Evolutionary conservation across 2,888 invertebrate species (phyloP).

Genomic region (Drosophila infuscata): DNA sequence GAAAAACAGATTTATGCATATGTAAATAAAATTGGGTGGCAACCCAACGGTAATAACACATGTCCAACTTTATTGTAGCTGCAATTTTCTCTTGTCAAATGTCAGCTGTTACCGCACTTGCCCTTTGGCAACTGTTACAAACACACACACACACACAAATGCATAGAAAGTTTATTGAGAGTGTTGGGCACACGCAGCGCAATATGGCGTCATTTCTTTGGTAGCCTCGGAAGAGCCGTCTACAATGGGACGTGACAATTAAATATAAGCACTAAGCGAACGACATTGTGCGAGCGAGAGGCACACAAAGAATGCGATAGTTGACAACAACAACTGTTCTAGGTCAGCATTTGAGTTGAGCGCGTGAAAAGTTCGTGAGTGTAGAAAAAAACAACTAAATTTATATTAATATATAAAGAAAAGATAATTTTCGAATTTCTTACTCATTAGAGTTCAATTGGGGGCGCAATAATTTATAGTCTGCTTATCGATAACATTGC

Average conservation of each 20-base stretch:
- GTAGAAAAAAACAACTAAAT: neutral
- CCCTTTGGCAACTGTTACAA: conserved; percentile 31
- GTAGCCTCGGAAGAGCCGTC: conserved; percentile 46
- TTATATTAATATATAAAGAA: neutral
- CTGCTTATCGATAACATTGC: conserved; percentile 22
- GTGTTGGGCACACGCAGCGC: conserved; percentile 47
- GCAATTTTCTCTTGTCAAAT: conserved; percentile 68
- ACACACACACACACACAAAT: conserved; percentile 13
- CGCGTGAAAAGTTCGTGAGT: conserved; percentile 45
- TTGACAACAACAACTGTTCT: conserved; percentile 42
- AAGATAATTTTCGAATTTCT: neutral
- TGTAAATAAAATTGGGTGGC: conserved; percentile 13
- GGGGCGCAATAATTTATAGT: conserved; percentile 2
- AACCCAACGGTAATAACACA: conserved; percentile 41
- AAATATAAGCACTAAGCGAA: conserved; percentile 54
- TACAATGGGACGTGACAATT: conserved; percentile 68
- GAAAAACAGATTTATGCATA: neutral
- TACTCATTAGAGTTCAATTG: neutral
- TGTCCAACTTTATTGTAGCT: conserved; percentile 50
- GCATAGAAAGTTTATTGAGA: conserved; percentile 23
- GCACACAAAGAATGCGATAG: conserved; percentile 13
- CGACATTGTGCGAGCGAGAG: conserved; percentile 34
- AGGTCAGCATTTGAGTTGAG: conserved; percentile 64
- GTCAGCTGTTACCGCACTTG: conserved; percentile 67
- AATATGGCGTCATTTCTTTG: conserved; percentile 74